Percentiles rank a stretch among this genome's conserved stretches.
These are phyloP conservation scores for Osmerus mordax DNA, from an alignment of 2,113 vertebrate species.

Conservation along the genomic window DNA sequence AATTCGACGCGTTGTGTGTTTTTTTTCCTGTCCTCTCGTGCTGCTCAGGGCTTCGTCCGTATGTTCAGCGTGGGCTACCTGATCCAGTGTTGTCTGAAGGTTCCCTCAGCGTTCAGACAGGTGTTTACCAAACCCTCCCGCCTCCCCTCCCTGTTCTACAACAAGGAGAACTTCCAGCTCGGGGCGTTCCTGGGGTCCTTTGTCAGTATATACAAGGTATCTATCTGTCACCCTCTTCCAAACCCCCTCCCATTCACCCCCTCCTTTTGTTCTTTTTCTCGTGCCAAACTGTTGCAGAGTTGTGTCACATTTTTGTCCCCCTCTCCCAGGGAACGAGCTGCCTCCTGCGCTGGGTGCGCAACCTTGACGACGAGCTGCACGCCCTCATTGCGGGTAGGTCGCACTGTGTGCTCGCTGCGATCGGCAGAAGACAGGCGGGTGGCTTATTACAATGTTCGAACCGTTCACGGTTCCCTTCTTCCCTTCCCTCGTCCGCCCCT, in stretches of 20 bases:
- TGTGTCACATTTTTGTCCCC: not conserved
- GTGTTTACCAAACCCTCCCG: constrained; percentile 91
- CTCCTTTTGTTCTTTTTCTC: not conserved
- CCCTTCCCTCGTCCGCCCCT: not conserved
- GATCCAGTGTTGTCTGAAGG: constrained; percentile 96
- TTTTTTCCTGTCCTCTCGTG: not conserved
- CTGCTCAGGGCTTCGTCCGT: constrained; percentile 87
- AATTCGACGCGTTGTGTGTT: not conserved
- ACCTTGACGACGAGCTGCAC: constrained; percentile 95
- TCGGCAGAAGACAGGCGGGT: not conserved
- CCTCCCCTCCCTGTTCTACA: constrained; percentile 91
- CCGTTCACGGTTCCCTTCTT: not conserved
- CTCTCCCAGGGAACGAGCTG: constrained; percentile 89
- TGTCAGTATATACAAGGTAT: constrained; percentile 98
- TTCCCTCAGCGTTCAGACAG: constrained; percentile 90
- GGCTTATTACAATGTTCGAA: too few species aligned
- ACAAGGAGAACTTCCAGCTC: constrained; percentile 97
- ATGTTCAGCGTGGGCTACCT: constrained; percentile 98
- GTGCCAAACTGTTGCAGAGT: too few species aligned
- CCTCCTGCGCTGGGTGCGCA: constrained; percentile 91
- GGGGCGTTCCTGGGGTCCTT: constrained; percentile 96
- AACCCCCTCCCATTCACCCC: too few species aligned
- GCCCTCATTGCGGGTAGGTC: constrained; percentile 89
- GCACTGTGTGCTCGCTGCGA: not conserved
- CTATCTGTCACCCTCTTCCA: constrained; percentile 43